phyloP scores from a whole-genome alignment of 2,888 invertebrate species.

The Globia sparganii region DNA sequence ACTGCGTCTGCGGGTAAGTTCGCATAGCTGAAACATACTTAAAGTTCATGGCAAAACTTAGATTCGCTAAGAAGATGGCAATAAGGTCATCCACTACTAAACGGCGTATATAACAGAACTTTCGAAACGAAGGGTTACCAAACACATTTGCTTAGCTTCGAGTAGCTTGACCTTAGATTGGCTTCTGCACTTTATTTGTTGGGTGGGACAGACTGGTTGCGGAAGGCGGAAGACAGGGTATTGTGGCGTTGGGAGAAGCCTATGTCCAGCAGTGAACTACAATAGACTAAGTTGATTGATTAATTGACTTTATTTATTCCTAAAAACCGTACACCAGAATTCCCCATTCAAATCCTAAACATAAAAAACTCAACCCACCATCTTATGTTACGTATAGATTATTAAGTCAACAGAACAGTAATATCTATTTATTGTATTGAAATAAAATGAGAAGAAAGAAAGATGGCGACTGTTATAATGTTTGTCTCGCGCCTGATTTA shows the following conservation, averaged over 20 bases:
- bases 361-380: constrained; percentile 26
- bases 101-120: neutral
- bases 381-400: constrained; percentile 14
- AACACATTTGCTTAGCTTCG: neutral
- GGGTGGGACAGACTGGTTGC: neutral
- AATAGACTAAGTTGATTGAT: neutral
- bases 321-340: neutral
- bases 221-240: neutral
- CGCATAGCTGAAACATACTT: neutral
- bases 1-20: neutral
- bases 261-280: neutral
- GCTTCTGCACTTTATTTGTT: neutral
- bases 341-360: neutral
- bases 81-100: no score
- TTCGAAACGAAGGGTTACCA: neutral
- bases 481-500: constrained; percentile 48
- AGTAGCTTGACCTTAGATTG: neutral
- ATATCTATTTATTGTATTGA: constrained; percentile 58
- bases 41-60: no score
- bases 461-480: constrained; percentile 35
- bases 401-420: constrained; percentile 36
- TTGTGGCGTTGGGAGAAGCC: neutral
- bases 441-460: constrained; percentile 46
- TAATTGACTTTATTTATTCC: neutral
- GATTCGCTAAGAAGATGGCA: no score